phyloP scores from a whole-genome alignment of 2,888 invertebrate genomes.

The Priocnemis perturbator region DNA sequence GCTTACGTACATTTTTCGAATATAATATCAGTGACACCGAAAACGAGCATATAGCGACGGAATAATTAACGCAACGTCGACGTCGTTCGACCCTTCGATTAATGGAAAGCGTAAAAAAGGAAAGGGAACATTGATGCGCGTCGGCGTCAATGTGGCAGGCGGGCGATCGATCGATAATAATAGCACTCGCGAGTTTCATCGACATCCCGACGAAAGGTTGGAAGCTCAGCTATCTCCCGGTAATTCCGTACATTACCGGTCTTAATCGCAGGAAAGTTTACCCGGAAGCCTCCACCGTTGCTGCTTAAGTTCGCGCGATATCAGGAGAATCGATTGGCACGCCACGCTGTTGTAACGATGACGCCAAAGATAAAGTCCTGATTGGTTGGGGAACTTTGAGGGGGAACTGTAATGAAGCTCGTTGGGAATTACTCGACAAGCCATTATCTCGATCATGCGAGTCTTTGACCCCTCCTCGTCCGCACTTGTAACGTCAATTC shows the following conservation, averaged over 20 bases:
- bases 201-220: conserved; percentile 32
- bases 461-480: conserved; percentile 39
- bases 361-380: conserved; percentile 67
- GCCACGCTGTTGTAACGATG: conserved; percentile 62
- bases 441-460: conserved; percentile 65
- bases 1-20: no score
- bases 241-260: conserved; percentile 55
- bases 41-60: no score
- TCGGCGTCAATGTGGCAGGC: no score
- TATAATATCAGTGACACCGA: no score
- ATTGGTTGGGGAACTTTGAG: conserved; percentile 68
- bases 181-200: conserved; percentile 18
- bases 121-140: no score
- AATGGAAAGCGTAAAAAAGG: no score
- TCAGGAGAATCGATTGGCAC: conserved; percentile 38
- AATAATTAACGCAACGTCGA: no score
- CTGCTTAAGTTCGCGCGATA: conserved; percentile 60
- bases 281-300: conserved; percentile 43
- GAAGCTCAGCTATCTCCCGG: conserved; percentile 35
- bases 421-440: conserved; percentile 58
- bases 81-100: no score
- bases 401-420: conserved; percentile 67
- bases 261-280: conserved; percentile 59
- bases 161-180: conserved; percentile 37
- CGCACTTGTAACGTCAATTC: neutral